Percentiles rank a stretch among this genome's conserved stretches.
Evolutionary conservation across 2,797 vertebrate species (phyloP).

Genomic region (Amazonetta brasiliensis): DNA sequence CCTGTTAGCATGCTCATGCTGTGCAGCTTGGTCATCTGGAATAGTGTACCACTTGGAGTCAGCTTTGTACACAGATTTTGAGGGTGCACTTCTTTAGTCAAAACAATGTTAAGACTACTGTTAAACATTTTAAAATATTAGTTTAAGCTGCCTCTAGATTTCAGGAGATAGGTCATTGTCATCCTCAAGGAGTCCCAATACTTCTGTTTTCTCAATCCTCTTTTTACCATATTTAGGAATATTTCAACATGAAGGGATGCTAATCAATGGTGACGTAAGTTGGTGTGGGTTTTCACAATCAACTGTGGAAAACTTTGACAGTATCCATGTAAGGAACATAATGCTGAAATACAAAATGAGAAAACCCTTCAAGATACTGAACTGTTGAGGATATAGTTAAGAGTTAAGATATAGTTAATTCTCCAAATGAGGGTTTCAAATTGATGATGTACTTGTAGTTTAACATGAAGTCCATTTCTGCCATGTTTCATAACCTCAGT

Average conservation of each 20-base stretch:
- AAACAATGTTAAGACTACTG: not conserved
- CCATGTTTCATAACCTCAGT: not conserved
- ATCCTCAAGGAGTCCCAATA: not conserved
- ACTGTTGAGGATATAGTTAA: not conserved
- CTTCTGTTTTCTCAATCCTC: not conserved
- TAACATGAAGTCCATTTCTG: not conserved
- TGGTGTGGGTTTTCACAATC: not conserved
- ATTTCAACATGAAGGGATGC: not conserved
- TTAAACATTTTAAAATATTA: not conserved
- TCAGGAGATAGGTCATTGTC: not conserved
- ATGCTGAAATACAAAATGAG: not conserved
- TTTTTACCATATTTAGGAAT: not conserved
- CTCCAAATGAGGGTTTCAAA: not conserved
- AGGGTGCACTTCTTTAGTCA: not conserved
- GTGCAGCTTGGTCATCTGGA: not conserved
- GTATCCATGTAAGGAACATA: not conserved
- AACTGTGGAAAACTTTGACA: not conserved
- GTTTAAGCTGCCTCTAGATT: not conserved
- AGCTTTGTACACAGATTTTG: not conserved
- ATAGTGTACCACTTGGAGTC: not conserved
- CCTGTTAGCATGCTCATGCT: not conserved
- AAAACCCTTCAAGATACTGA: not conserved
- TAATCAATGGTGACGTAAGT: not conserved
- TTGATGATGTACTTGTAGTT: not conserved
- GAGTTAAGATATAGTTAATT: not conserved